These are phyloP conservation scores for Drosophila kohkoa DNA, from an alignment of 1,140 invertebrate species.

Conservation along the genomic window DNA sequence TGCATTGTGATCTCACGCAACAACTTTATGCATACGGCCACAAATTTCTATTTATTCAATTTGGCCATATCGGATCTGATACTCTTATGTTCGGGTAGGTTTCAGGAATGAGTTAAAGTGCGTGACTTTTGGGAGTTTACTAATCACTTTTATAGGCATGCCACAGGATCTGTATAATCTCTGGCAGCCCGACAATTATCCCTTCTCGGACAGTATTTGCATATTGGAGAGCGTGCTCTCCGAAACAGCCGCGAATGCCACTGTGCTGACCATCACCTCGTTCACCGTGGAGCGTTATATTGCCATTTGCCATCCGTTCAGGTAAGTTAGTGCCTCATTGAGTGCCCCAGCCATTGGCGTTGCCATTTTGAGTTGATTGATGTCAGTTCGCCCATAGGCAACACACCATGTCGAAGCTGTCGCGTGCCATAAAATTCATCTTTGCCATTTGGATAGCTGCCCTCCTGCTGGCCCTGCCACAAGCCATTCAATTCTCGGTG, in stretches of 20 bases:
- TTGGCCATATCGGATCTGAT: slow-evolving; percentile 95
- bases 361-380: slow-evolving; percentile 46
- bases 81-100: slow-evolving; percentile 88
- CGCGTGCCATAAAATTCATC: slow-evolving; percentile 90
- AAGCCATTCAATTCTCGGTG: slow-evolving; percentile 90
- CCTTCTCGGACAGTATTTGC: slow-evolving; percentile 91
- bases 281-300: slow-evolving; percentile 94
- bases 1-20: slow-evolving; percentile 94
- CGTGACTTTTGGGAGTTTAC: background rate
- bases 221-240: slow-evolving; percentile 90
- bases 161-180: slow-evolving; percentile 92
- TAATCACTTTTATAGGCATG: slow-evolving; percentile 85
- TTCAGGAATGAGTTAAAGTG: background rate
- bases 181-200: slow-evolving; percentile 92
- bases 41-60: slow-evolving; percentile 95
- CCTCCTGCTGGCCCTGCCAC: slow-evolving; percentile 91
- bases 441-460: slow-evolving; percentile 90
- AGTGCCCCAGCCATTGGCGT: too few species aligned
- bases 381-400: slow-evolving; percentile 77
- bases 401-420: slow-evolving; percentile 94
- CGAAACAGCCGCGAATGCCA: slow-evolving; percentile 95
- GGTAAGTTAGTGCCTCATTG: slow-evolving; percentile 69
- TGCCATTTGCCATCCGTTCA: slow-evolving; percentile 93
- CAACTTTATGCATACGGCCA: slow-evolving; percentile 93
- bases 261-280: slow-evolving; percentile 95